These are phyloP conservation scores for Mormyrus proboscirostris DNA, from an alignment of 2,797 vertebrate genomes.

Conservation along the genomic window DNA sequence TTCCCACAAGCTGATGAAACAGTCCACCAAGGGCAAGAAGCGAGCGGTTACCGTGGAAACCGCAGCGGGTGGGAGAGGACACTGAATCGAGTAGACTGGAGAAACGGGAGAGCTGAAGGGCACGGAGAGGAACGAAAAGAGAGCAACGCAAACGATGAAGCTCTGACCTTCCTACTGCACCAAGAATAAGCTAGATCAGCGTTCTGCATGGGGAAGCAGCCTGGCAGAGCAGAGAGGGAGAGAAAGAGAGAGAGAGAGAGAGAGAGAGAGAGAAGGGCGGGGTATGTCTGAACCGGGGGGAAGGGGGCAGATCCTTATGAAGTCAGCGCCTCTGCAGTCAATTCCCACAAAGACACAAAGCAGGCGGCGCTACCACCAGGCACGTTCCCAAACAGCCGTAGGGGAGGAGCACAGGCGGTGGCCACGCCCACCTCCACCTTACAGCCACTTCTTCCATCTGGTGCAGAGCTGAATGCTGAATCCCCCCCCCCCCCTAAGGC, in stretches of 20 bases:
- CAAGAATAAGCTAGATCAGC: slow-evolving; percentile 44
- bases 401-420: neutral
- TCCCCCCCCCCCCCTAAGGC: neutral
- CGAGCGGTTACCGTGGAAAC: slow-evolving; percentile 26
- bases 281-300: slow-evolving; percentile 27
- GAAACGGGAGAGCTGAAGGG: neutral
- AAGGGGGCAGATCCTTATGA: neutral
- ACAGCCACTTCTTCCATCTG: neutral
- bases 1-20: slow-evolving; percentile 34
- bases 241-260: slow-evolving; percentile 27
- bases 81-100: neutral
- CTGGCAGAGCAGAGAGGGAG: slow-evolving; percentile 42
- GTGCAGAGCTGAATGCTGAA: neutral
- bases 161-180: slow-evolving; percentile 54
- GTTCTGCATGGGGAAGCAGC: slow-evolving; percentile 40
- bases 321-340: slow-evolving; percentile 13
- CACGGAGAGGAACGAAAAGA: slow-evolving; percentile 15
- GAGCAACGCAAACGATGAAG: slow-evolving; percentile 27
- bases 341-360: slow-evolving; percentile 43
- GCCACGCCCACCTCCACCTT: neutral
- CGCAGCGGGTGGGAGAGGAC: neutral
- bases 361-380: slow-evolving; percentile 22
- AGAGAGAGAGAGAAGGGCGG: slow-evolving; percentile 34
- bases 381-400: neutral
- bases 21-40: slow-evolving; percentile 22